phyloP scores from a whole-genome alignment of 2,797 vertebrate species.

The Rhynchotus rufescens region DNA sequence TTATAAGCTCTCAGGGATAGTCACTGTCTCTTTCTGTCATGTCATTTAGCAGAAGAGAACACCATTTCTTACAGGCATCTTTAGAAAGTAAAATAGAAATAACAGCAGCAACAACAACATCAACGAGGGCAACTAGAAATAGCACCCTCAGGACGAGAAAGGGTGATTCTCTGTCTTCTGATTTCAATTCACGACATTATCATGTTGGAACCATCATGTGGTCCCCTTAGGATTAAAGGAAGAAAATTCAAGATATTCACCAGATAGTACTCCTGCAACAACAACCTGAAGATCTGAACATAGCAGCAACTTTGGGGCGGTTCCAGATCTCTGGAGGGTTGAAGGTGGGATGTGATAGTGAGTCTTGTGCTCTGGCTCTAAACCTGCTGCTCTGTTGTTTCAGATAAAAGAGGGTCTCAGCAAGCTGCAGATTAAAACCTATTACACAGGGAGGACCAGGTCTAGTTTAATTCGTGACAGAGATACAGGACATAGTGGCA shows the following conservation, averaged over 20 bases:
- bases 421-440: not conserved
- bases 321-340: not conserved
- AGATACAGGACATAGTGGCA: not conserved
- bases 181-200: slow-evolving; percentile 11
- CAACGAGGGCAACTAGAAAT: not conserved
- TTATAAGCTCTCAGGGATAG: not conserved
- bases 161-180: not conserved
- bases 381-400: not conserved
- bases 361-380: not conserved
- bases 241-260: not conserved
- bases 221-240: not conserved
- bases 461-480: not conserved
- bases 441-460: not conserved
- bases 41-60: not conserved
- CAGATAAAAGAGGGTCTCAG: not conserved
- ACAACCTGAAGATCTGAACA: not conserved
- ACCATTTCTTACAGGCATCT: not conserved
- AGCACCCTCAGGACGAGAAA: not conserved
- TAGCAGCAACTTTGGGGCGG: not conserved
- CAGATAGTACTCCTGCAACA: not conserved
- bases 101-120: not conserved
- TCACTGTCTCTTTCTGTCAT: not conserved
- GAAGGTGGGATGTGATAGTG: not conserved
- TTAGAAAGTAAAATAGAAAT: not conserved
- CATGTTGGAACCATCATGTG: not conserved